Evolutionary conservation across 2,797 vertebrate genomes (phyloP).

Genomic region (Sphaeramia orbicularis): DNA sequence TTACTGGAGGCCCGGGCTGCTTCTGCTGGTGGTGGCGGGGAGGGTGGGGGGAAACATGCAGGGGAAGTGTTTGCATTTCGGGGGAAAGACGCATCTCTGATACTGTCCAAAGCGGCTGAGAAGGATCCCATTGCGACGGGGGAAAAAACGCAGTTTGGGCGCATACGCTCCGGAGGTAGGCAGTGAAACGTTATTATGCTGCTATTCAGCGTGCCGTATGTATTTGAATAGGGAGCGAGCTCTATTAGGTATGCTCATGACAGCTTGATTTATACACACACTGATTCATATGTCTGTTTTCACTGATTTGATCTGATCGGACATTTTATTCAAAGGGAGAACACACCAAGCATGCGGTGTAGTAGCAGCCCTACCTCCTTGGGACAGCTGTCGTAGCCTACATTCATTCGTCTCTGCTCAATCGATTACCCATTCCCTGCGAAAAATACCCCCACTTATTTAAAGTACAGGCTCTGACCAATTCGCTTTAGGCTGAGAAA

Average conservation of each 20-base stretch:
- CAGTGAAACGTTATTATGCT: slow-evolving; percentile 69
- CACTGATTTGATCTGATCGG: slow-evolving; percentile 61
- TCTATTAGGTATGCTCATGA: slow-evolving; percentile 67
- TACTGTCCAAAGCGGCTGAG: slow-evolving; percentile 72
- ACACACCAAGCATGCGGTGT: slow-evolving; percentile 72
- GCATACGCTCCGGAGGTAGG: slow-evolving; percentile 80
- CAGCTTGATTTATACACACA: slow-evolving; percentile 62
- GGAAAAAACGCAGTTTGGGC: slow-evolving; percentile 76
- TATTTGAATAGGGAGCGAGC: slow-evolving; percentile 49
- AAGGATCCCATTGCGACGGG: slow-evolving; percentile 77
- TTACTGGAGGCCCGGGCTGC: slow-evolving; percentile 81
- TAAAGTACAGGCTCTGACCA: slow-evolving; percentile 47
- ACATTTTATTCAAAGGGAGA: slow-evolving; percentile 69
- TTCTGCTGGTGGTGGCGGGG: slow-evolving; percentile 36
- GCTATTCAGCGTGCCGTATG: slow-evolving; percentile 58
- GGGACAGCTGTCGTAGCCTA: slow-evolving; percentile 82
- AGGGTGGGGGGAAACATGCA: slow-evolving; percentile 78
- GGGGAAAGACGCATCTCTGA: slow-evolving; percentile 81
- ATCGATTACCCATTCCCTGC: slow-evolving; percentile 72
- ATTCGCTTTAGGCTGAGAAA: slow-evolving; percentile 45
- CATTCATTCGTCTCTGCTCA: slow-evolving; percentile 75
- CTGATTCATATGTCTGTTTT: slow-evolving; percentile 43
- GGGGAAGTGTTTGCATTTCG: slow-evolving; percentile 85
- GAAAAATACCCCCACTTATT: slow-evolving; percentile 62
- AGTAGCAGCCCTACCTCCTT: slow-evolving; percentile 74